These are phyloP conservation scores for Drosophila truncata DNA, from an alignment of 1,140 invertebrate species.

Conservation along the genomic window DNA sequence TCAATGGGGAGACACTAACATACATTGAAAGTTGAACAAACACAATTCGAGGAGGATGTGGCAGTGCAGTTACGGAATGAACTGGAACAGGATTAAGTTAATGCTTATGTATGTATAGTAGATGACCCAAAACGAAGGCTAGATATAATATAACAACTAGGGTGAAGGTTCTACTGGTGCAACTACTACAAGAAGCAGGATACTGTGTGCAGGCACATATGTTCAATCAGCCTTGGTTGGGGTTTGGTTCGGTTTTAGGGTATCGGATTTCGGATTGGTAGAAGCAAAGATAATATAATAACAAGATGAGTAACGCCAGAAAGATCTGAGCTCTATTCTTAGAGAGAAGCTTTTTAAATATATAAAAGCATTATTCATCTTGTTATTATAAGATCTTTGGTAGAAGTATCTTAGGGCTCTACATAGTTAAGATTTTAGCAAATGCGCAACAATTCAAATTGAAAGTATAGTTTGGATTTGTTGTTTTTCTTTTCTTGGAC, in stretches of 20 bases:
- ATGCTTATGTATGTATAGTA: conserved; percentile 16
- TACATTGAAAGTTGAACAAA: conserved; percentile 68
- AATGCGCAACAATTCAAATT: conserved; percentile 83
- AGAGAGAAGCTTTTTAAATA: no score
- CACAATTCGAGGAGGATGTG: conserved; percentile 64
- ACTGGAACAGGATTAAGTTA: conserved; percentile 28
- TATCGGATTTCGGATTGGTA: conserved; percentile 5
- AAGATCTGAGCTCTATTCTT: no score
- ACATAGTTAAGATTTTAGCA: conserved; percentile 41
- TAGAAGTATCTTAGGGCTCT: conserved; percentile 36
- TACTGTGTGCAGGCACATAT: conserved; percentile 44
- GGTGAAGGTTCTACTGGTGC: conserved; percentile 20
- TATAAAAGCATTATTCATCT: not conserved
- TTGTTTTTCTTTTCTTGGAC: conserved; percentile 38
- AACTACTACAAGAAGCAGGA: conserved; percentile 43
- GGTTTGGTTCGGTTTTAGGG: conserved; percentile 11
- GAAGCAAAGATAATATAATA: conserved; percentile 5
- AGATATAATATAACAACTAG: conserved; percentile 12
- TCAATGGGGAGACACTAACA: conserved; percentile 45
- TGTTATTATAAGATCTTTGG: not conserved
- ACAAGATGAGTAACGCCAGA: not conserved
- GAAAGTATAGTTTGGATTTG: conserved; percentile 63
- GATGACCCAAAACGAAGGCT: conserved; percentile 41
- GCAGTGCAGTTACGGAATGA: conserved; percentile 37
- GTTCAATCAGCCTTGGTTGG: conserved; percentile 37